Evolutionary conservation across 2,113 vertebrate genomes (phyloP), one percentile per base, ranked within the genome.

Genomic region (Ascaphus truei): DNA sequence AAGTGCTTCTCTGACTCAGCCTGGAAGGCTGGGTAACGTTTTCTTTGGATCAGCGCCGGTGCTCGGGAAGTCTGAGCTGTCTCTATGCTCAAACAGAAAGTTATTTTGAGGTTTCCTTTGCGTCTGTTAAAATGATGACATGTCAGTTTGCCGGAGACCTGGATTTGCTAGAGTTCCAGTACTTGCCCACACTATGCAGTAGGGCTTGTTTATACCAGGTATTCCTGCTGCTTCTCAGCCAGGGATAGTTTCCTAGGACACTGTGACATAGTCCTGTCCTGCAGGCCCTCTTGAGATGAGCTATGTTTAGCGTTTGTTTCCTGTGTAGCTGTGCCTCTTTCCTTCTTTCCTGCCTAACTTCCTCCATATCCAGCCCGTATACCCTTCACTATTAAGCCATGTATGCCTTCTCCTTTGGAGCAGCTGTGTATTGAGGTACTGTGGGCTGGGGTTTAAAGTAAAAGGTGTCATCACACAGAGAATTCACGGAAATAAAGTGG

Each of bases 321-420:
- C 66, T 69, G 66, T 34, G 41, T 60, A 69, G 56, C 59, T 69
- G 56, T 18, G n/a, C 56, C 22, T 60, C 39, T 60, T 47, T 69
- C 66, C 66, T 26, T 20, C 51, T 53, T 68, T 68, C 51, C 64
- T 57, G 43, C 26, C 23, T 5, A 18, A 29, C 43, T 69, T 69
- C 55, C 66, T 59, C 43, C 43, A 23, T 60, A 52, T 69, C 55
- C 50, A 29, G 12, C 41, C 15, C 13, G 22, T 59, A n/a, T n/a
- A 48, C 22, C 31, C 22, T 56, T 59, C n/a, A 45, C 23, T 18
- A 16, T 15, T 41, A 22, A 58, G 18, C 25, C 31, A 9, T 52
- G 10, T 3, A 15, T 39, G 13, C 39, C 62, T 23, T 16, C 16
- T 18, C n/a, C n/a, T 37, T 22, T 53, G 23, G 51, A 52, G 15